A percentile compares a stretch with the other conserved stretches of the same genome.
phyloP scores from a whole-genome alignment of 2,113 vertebrate genomes.

The Phrynosoma blainvillii region DNA sequence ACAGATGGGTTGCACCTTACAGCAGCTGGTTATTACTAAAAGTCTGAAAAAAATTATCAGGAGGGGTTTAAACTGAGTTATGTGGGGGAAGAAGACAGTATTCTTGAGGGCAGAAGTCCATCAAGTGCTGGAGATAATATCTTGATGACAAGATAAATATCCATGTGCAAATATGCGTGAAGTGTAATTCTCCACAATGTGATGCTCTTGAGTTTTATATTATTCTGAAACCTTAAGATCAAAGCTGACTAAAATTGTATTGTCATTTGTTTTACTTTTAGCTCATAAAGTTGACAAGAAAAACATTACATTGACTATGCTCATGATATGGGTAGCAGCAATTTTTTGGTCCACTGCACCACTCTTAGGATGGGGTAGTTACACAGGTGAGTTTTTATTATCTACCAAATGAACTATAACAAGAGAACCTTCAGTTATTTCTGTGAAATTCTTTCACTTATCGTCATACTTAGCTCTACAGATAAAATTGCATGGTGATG shows the following conservation, averaged over 20 bases:
- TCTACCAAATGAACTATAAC: background rate
- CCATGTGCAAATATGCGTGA: too few relatives aligned
- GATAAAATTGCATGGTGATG: background rate
- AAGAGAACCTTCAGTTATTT: too few relatives aligned
- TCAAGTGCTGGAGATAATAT: too few relatives aligned
- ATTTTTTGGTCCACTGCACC: conserved; percentile 61
- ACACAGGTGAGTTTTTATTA: conserved; percentile 49
- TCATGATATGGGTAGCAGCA: conserved; percentile 51
- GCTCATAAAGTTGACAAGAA: conserved; percentile 46
- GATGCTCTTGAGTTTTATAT: background rate
- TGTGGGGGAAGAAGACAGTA: too few relatives aligned
- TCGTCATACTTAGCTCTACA: too few relatives aligned
- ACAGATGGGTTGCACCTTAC: too few relatives aligned
- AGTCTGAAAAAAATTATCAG: too few relatives aligned
- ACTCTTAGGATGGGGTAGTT: conserved; percentile 64
- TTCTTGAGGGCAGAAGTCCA: too few relatives aligned
- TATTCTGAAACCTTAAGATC: background rate
- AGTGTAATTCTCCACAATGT: background rate
- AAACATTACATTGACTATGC: conserved; percentile 45
- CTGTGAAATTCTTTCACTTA: too few relatives aligned
- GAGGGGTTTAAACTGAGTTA: too few relatives aligned
- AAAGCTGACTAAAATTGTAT: background rate
- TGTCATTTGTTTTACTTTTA: conserved; percentile 24
- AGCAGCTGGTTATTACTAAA: too few relatives aligned
- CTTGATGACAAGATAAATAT: too few relatives aligned